phyloP scores from a whole-genome alignment of 2,888 invertebrate species.

The Calephelis perditalis region DNA sequence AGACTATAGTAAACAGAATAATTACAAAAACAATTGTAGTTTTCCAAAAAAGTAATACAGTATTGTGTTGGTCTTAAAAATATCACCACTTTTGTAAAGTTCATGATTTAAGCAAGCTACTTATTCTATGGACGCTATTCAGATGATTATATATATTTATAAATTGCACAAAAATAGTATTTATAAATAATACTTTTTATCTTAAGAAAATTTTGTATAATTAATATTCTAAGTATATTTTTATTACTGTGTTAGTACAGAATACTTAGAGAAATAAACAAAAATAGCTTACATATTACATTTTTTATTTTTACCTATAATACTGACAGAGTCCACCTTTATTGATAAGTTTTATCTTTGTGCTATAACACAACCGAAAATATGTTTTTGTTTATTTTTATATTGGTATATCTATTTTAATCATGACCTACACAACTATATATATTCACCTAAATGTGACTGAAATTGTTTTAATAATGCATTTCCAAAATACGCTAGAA shows the following conservation, averaged over 20 bases:
- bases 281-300: neutral
- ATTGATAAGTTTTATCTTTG: constrained; percentile 21
- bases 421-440: too few relatives aligned
- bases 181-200: neutral
- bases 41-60: constrained; percentile 12
- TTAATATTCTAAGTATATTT: too few relatives aligned
- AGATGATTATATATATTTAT: constrained; percentile 17
- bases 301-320: neutral
- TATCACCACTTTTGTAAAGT: constrained; percentile 33
- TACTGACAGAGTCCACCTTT: neutral
- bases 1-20: constrained; percentile 2
- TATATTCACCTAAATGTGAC: too few relatives aligned
- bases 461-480: too few relatives aligned
- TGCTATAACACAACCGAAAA: constrained; percentile 34
- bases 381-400: too few relatives aligned
- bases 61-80: constrained; percentile 27
- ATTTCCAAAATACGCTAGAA: too few relatives aligned
- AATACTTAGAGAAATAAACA: neutral
- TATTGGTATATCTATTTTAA: too few relatives aligned
- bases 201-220: too few relatives aligned
- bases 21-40: constrained; percentile 13
- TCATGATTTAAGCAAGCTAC: constrained; percentile 26
- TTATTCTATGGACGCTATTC: constrained; percentile 30
- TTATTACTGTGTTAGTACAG: too few relatives aligned
- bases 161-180: constrained; percentile 3